Percentiles rank a stretch among this genome's conserved stretches.
Conservation (phyloP, 64 coral and sea anemone genomes). For the Cladopsammia gracilis region DNA sequence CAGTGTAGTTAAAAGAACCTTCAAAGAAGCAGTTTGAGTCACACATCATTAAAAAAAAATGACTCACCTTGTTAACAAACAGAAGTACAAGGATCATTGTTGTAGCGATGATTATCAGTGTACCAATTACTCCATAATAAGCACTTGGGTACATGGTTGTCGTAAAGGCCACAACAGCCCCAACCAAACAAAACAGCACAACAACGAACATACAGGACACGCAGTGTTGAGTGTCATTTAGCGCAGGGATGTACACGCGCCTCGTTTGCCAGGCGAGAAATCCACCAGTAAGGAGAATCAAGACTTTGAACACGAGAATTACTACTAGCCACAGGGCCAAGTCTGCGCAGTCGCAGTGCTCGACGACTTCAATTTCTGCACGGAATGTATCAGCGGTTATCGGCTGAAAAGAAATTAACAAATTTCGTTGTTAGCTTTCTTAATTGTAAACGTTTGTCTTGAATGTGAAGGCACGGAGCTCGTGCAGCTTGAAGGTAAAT, state of each 20-base stretch:
- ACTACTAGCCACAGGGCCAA: constrained; percentile 57
- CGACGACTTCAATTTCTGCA: constrained; percentile 60
- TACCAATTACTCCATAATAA: constrained; percentile 76
- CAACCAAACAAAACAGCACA: constrained; percentile 33
- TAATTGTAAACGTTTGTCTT: too few species aligned
- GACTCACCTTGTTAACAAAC: constrained; percentile 83
- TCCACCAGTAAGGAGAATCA: constrained; percentile 55
- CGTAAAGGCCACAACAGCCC: constrained; percentile 52
- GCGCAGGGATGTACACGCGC: constrained; percentile 67
- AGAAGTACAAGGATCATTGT: constrained; percentile 78
- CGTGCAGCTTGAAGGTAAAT: too few species aligned
- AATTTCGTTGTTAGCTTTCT: too few species aligned
- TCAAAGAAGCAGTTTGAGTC: neutral
- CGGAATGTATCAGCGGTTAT: constrained; percentile 80
- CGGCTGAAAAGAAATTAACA: constrained; percentile 40
- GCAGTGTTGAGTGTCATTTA: constrained; percentile 91
- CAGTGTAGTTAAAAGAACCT: too few species aligned
- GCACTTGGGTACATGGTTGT: constrained; percentile 55
- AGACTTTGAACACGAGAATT: constrained; percentile 64
- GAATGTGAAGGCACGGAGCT: too few species aligned
- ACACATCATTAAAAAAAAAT: neutral
- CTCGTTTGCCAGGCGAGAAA: constrained; percentile 96
- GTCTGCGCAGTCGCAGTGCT: constrained; percentile 70
- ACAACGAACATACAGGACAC: constrained; percentile 80
- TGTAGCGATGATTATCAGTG: constrained; percentile 57